Base-by-base conservation (phyloP, 2,113 vertebrate genomes). In the Pituophis catenifer region DNA sequence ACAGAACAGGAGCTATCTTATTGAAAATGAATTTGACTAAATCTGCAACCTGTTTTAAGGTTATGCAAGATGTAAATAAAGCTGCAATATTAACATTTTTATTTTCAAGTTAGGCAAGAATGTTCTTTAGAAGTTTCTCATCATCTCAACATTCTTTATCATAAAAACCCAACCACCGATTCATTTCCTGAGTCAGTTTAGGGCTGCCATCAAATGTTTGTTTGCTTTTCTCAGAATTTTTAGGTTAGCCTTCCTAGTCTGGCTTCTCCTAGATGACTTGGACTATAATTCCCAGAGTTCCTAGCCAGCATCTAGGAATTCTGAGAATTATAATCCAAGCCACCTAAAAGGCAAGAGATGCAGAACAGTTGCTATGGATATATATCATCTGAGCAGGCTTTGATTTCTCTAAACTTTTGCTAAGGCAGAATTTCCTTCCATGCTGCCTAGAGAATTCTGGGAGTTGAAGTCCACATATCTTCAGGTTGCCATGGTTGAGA, bases 11-110 rank as follows among this genome's bases (percentile, higher is more conserved):
- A 93, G 90, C 94, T 88, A 6, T 86, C 9, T 88, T 92, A 85
- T 93, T 96, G 91, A 94, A 96, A 97, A 94, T 94, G 90, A 23
- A 70, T 93, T 95, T 95, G 93, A 91, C 94, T 91, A 94, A 23
- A 10, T 91, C 92, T 95, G 94, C 91, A 95, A 94, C 90, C 94
- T 96, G 94, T 96, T 70, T 96, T 95, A 94, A 95, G 96, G 96
- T 95, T 38, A 53, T 92, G 3, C 53, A 88, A 29, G 13, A 88
- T 15, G 33, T 54, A 88, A n/a, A 55, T 90, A 15, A 24, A 29
- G 8, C 9, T 59, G 29, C 58, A 26, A 59, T 48, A 89, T 13
- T 8, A 89, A 44, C 23, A 90, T 48, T 29, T 90, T 19, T 5
- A 90, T 90, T 59, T 90, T 90, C 44, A 44, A 52, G 44, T 6